phyloP scores from a whole-genome alignment of 2,888 invertebrate species.

The Ferrisia virgata region DNA sequence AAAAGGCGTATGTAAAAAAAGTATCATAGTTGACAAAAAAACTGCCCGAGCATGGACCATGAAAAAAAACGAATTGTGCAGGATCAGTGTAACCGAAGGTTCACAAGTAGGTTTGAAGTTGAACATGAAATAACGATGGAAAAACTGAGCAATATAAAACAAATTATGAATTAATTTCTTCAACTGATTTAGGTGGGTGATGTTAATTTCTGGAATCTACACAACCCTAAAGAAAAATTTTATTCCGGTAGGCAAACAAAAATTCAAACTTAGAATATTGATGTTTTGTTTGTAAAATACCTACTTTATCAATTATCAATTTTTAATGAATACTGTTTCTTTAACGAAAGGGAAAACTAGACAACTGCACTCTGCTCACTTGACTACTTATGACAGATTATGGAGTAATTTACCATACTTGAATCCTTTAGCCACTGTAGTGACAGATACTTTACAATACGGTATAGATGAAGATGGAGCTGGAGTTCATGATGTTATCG shows the following conservation, averaged over 20 bases:
- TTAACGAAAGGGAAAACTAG: conserved; percentile 55
- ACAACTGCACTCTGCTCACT: conserved; percentile 55
- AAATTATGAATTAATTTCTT: neutral
- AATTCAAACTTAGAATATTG: neutral
- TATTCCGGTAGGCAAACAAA: conserved; percentile 51
- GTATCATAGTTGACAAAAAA: conserved; percentile 25
- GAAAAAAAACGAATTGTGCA: conserved; percentile 36
- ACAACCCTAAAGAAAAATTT: conserved; percentile 54
- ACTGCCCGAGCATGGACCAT: conserved; percentile 32
- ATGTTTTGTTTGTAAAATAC: no score
- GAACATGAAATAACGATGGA: neutral
- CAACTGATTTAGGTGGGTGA: conserved; percentile 53
- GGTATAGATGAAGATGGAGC: conserved; percentile 53
- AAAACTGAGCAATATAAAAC: neutral
- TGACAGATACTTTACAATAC: conserved; percentile 56
- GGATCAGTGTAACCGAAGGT: conserved; percentile 37
- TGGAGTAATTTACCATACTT: conserved; percentile 57
- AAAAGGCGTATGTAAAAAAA: neutral
- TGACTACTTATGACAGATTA: conserved; percentile 55
- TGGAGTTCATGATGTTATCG: conserved; percentile 47
- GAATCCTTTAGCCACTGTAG: conserved; percentile 57
- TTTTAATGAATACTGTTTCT: no score
- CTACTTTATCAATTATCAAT: no score
- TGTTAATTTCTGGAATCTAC: conserved; percentile 56
- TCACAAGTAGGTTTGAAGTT: conserved; percentile 30